Percentiles rank a stretch among this genome's conserved stretches.
Evolutionary conservation across 1,140 invertebrate species (phyloP).

Genomic region (Leptinotarsa defecta): DNA sequence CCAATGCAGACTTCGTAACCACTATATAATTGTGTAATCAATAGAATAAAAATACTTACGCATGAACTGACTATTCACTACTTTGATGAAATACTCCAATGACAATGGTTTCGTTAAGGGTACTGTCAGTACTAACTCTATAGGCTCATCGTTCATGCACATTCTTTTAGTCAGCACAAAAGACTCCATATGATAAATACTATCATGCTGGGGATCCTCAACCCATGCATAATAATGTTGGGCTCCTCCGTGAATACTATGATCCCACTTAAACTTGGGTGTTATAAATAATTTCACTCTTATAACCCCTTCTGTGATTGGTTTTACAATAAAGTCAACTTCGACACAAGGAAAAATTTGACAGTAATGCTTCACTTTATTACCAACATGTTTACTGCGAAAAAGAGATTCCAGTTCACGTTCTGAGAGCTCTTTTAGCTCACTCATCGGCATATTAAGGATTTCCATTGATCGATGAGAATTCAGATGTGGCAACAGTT

Average conservation of each 20-base stretch:
- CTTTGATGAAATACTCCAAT: conserved; percentile 87
- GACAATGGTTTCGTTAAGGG: conserved; percentile 91
- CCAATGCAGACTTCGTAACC: too few relatives aligned
- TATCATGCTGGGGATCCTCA: conserved; percentile 91
- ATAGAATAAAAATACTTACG: conserved; percentile 58
- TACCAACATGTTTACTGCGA: conserved; percentile 76
- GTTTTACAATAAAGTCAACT: conserved; percentile 85
- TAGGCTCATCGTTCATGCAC: conserved; percentile 71
- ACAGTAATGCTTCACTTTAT: conserved; percentile 79
- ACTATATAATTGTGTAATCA: too few relatives aligned
- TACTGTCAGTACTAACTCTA: conserved; percentile 93
- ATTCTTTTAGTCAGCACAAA: conserved; percentile 89
- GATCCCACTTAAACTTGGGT: conserved; percentile 90
- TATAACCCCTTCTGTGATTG: conserved; percentile 92
- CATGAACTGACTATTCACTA: conserved; percentile 90
- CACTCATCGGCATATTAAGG: conserved; percentile 71
- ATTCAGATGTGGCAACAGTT: conserved; percentile 60
- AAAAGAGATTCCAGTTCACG: conserved; percentile 84
- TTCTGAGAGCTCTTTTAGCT: conserved; percentile 82
- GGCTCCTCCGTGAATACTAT: conserved; percentile 80
- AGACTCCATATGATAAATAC: conserved; percentile 95
- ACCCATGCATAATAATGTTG: conserved; percentile 98
- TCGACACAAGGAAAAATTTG: conserved; percentile 86
- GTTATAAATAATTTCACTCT: conserved; percentile 82
- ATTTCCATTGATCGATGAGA: conserved; percentile 63